These are phyloP conservation scores for Syngnathoides biaculeatus DNA, from an alignment of 2,113 vertebrate genomes.

Conservation along the genomic window DNA sequence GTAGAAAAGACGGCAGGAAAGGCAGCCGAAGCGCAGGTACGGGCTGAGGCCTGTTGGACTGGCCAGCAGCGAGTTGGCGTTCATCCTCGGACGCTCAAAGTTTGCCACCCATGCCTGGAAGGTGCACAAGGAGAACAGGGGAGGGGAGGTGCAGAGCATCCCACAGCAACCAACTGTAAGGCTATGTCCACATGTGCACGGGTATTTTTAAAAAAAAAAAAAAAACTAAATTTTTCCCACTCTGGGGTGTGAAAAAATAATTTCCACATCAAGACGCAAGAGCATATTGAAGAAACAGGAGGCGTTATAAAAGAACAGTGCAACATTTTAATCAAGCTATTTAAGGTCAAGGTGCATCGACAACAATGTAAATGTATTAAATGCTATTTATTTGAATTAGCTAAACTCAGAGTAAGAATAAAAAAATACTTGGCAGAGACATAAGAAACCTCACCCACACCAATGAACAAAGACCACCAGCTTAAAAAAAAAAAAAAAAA, in stretches of 20 bases:
- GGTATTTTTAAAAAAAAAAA: background rate
- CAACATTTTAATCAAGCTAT: background rate
- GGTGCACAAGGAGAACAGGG: background rate
- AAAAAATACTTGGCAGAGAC: background rate
- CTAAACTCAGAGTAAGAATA: too few relatives aligned
- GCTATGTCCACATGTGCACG: background rate
- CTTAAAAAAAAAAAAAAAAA: too few relatives aligned
- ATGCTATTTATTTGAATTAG: too few relatives aligned
- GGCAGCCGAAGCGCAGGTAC: constrained; percentile 76
- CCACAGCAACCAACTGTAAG: constrained; percentile 6
- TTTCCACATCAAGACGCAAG: background rate
- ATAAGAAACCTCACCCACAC: too few relatives aligned
- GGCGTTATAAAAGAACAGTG: background rate
- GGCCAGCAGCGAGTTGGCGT: constrained; percentile 74
- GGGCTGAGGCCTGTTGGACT: constrained; percentile 77
- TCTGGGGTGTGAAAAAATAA: background rate
- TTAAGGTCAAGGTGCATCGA: background rate
- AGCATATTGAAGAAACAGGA: background rate
- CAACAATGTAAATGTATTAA: background rate
- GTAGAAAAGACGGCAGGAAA: constrained; percentile 77
- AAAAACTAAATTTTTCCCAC: too few relatives aligned
- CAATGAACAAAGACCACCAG: too few relatives aligned
- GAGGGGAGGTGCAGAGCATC: constrained; percentile 6
- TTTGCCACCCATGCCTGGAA: constrained; percentile 76
- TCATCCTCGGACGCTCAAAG: constrained; percentile 77